Evolutionary conservation across 2,797 vertebrate species (phyloP).

Genomic region (Syndactyla subalaris): DNA sequence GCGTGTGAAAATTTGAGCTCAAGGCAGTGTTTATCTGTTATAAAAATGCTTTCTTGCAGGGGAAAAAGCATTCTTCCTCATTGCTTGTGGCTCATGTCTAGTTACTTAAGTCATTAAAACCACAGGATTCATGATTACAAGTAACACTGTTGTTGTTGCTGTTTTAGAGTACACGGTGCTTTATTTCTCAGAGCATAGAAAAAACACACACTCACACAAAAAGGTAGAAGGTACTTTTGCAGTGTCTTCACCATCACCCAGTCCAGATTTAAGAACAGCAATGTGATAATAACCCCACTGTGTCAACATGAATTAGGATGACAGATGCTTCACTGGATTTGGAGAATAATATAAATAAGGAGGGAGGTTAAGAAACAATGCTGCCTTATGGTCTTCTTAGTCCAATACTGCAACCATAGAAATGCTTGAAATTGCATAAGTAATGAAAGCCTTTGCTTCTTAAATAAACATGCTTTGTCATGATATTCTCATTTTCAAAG

Average conservation of each 20-base stretch:
- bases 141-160: background rate
- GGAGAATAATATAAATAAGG: background rate
- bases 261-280: background rate
- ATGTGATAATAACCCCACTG: background rate
- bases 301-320: background rate
- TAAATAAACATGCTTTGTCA: background rate
- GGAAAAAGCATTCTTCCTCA: constrained; percentile 13
- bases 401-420: background rate
- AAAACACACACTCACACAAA: background rate
- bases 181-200: constrained; percentile 10
- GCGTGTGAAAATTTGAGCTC: constrained; percentile 62
- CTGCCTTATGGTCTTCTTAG: background rate
- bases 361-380: background rate
- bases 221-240: background rate
- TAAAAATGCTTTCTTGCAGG: constrained; percentile 37
- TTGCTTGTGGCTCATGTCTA: constrained; percentile 27
- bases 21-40: constrained; percentile 43
- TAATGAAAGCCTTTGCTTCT: background rate
- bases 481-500: background rate
- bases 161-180: background rate
- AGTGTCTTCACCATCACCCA: background rate
- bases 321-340: background rate
- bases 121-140: background rate
- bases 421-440: background rate
- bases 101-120: constrained; percentile 44